Evolutionary conservation across 2,888 invertebrate species (phyloP).

Genomic region (Caenorhabditis sp.): DNA sequence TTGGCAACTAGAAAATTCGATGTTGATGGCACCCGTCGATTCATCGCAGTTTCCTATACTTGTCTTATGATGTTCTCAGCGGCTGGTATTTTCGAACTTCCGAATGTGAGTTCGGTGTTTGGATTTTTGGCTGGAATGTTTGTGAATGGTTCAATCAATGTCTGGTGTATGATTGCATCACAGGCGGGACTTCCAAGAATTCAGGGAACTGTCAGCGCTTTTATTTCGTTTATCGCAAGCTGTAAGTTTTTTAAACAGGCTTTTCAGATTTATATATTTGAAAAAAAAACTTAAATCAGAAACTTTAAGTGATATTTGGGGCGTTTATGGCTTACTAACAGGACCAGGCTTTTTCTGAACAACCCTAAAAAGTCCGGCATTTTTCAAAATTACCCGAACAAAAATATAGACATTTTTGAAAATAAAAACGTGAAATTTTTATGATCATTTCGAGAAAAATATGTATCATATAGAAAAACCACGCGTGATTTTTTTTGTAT

Average conservation of each 20-base stretch:
- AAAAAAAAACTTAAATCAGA: too few species aligned
- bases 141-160: slow-evolving; percentile 50
- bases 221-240: slow-evolving; percentile 55
- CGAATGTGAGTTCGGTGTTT: slow-evolving; percentile 33
- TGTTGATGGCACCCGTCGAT: slow-evolving; percentile 30
- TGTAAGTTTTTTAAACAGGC: slow-evolving; percentile 34
- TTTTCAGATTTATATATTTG: background rate
- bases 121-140: slow-evolving; percentile 48
- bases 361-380: too few species aligned
- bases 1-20: slow-evolving; percentile 25
- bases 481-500: too few species aligned
- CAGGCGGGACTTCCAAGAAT: slow-evolving; percentile 39
- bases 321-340: too few species aligned
- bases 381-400: too few species aligned
- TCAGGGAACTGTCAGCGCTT: slow-evolving; percentile 46
- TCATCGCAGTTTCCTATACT: slow-evolving; percentile 36
- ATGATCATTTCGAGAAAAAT: too few species aligned
- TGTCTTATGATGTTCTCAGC: slow-evolving; percentile 40
- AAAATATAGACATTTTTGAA: too few species aligned
- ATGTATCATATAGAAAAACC: too few species aligned
- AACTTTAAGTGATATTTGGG: too few species aligned
- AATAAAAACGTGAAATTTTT: too few species aligned
- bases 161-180: slow-evolving; percentile 49
- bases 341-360: background rate
- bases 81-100: slow-evolving; percentile 36